These are phyloP conservation scores for Brachirus orientalis DNA, from an alignment of 2,113 vertebrate species.

Conservation along the genomic window DNA sequence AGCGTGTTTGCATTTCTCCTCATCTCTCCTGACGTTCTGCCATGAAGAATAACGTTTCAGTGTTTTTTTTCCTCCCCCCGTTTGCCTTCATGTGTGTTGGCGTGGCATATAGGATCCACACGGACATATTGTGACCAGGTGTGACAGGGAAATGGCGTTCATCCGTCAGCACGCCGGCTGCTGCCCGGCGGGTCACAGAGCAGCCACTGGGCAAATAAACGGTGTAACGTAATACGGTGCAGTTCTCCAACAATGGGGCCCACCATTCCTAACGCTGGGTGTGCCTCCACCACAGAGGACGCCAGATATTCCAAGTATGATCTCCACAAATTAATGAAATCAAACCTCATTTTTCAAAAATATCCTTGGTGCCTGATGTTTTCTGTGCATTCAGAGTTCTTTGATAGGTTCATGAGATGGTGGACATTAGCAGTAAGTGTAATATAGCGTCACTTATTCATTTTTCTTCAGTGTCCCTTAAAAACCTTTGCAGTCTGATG, in stretches of 20 bases:
- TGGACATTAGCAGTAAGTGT: too few relatives aligned
- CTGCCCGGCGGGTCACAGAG: slow-evolving; percentile 31
- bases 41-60: not conserved
- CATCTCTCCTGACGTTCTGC: slow-evolving; percentile 1
- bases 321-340: not conserved
- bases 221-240: slow-evolving; percentile 51
- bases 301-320: slow-evolving; percentile 17
- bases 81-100: not conserved
- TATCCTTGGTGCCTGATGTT: too few relatives aligned
- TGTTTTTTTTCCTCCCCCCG: slow-evolving; percentile 9
- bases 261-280: slow-evolving; percentile 41
- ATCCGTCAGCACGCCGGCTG: slow-evolving; percentile 31
- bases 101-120: slow-evolving; percentile 11
- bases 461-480: too few relatives aligned
- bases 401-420: too few relatives aligned
- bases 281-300: slow-evolving; percentile 24
- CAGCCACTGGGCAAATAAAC: slow-evolving; percentile 55
- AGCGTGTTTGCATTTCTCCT: slow-evolving; percentile 23
- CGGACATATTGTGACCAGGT: slow-evolving; percentile 66
- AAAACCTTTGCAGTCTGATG: too few relatives aligned
- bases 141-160: slow-evolving; percentile 35
- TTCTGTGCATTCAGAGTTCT: too few relatives aligned
- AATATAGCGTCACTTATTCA: too few relatives aligned
- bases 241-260: slow-evolving; percentile 48
- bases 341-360: too few relatives aligned